Conservation (phyloP, 2,797 vertebrate species). For the Zonotrichia albicollis region DNA sequence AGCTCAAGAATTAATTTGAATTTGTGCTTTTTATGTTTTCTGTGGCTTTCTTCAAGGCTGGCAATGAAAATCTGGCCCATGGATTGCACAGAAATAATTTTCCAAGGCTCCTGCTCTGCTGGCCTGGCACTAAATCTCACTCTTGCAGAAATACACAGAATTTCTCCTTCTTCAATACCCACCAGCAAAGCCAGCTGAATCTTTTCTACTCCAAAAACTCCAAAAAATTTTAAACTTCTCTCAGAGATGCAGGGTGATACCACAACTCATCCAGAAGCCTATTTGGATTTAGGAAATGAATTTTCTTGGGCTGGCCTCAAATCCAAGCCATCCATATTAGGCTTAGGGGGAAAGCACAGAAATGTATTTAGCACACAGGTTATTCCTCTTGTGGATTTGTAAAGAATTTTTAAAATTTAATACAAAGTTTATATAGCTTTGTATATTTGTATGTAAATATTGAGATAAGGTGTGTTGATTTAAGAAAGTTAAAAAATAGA, state of each 20-base stretch:
- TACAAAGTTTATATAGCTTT: neutral
- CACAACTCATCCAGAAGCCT: neutral
- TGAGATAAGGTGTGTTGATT: neutral
- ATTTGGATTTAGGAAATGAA: constrained; percentile 52
- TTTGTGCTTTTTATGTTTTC: neutral
- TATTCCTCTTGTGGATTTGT: neutral
- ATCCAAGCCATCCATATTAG: neutral
- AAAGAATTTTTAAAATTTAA: neutral
- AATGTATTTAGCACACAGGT: neutral
- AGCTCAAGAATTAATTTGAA: neutral
- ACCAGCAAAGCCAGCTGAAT: neutral
- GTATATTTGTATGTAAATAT: neutral
- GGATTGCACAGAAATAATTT: neutral
- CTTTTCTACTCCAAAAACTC: neutral
- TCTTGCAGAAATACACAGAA: neutral
- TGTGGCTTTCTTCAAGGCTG: neutral
- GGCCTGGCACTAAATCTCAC: neutral
- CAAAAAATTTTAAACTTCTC: neutral
- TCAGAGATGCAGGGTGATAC: neutral
- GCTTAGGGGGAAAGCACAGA: neutral
- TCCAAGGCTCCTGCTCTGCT: neutral
- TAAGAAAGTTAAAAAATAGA: neutral
- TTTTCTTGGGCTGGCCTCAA: constrained; percentile 13
- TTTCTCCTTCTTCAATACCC: neutral
- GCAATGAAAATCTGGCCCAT: neutral